Percentiles rank a stretch among this genome's conserved stretches.
Evolutionary conservation across 1,140 invertebrate genomes (phyloP).

Genomic region (Marisa cornuarietis): DNA sequence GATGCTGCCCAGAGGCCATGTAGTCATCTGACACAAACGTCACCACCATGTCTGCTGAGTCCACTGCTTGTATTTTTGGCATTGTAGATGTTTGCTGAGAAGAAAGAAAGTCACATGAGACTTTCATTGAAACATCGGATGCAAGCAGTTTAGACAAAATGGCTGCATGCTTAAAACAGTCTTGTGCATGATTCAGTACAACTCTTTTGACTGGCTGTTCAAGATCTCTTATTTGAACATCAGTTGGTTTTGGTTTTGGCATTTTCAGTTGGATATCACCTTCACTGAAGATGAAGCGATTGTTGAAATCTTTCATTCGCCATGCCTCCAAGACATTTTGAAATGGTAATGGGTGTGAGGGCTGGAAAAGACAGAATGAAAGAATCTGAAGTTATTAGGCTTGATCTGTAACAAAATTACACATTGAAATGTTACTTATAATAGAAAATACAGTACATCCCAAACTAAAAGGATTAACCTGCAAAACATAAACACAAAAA

Average conservation of each 20-base stretch:
- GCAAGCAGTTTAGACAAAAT: constrained; percentile 25
- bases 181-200: constrained; percentile 38
- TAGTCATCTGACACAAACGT: constrained; percentile 42
- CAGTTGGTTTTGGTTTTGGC: neutral
- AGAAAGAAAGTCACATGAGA: constrained; percentile 17
- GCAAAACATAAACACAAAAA: too few relatives aligned
- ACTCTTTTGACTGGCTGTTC: constrained; percentile 12
- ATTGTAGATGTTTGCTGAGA: neutral
- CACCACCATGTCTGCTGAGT: constrained; percentile 38
- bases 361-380: constrained; percentile 7
- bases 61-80: constrained; percentile 30
- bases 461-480: too few relatives aligned
- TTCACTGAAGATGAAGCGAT: constrained; percentile 2
- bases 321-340: neutral
- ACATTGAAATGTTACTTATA: too few relatives aligned
- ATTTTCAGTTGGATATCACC: neutral
- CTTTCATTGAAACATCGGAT: neutral
- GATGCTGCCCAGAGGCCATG: constrained; percentile 25
- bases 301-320: constrained; percentile 3
- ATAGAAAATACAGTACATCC: too few relatives aligned
- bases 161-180: constrained; percentile 31
- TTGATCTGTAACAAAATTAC: too few relatives aligned
- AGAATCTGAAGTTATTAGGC: neutral
- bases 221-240: neutral
- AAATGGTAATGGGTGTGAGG: neutral